Evolutionary conservation across 2,113 vertebrate genomes (phyloP).

Genomic region (Prionailurus viverrinus): DNA sequence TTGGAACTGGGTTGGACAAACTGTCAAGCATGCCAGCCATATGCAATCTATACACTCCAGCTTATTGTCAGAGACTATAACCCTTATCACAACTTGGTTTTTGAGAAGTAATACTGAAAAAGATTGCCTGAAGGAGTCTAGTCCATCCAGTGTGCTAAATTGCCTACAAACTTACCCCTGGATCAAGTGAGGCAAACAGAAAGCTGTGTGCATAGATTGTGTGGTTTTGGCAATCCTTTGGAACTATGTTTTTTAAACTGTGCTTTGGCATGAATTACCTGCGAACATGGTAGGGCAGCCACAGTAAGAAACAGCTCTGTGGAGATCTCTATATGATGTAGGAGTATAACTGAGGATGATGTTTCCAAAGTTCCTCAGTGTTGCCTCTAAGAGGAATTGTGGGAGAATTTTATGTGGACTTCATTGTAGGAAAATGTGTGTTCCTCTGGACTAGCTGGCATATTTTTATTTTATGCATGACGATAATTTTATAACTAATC

Average conservation of each 20-base stretch:
- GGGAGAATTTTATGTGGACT: background rate
- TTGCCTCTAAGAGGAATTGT: background rate
- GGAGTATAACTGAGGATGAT: background rate
- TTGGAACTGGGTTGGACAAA: background rate
- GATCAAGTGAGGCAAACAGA: background rate
- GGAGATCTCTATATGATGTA: background rate
- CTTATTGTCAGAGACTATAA: background rate
- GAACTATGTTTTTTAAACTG: background rate
- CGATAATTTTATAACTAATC: slow-evolving; percentile 38
- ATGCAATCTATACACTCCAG: background rate
- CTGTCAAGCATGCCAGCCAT: background rate
- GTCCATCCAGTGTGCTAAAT: background rate
- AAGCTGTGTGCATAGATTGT: slow-evolving; percentile 6
- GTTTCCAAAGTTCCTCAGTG: background rate
- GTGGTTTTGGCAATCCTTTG: slow-evolving; percentile 13
- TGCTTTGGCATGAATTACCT: background rate
- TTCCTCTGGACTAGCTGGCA: background rate
- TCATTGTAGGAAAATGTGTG: background rate
- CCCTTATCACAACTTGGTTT: background rate
- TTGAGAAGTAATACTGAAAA: slow-evolving; percentile 3
- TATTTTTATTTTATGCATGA: background rate
- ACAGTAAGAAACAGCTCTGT: background rate
- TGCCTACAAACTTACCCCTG: background rate
- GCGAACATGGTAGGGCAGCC: background rate
- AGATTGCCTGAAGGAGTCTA: background rate